Evolutionary conservation across 2,797 vertebrate species (phyloP), one percentile per base, ranked within the genome.

Genomic region (Smutsia temminckii): DNA sequence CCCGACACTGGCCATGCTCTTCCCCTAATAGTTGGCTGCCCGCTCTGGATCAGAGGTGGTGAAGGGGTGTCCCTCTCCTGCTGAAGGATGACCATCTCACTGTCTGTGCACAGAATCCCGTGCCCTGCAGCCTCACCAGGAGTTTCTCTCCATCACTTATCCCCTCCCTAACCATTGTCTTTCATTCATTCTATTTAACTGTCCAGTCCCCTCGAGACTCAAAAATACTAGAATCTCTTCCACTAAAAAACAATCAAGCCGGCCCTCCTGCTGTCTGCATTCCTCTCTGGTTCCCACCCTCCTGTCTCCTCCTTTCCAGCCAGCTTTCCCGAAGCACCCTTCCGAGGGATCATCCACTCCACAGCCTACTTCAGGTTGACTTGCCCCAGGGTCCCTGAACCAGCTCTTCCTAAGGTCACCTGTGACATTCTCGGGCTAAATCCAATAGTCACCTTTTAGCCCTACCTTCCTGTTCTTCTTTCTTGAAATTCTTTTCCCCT

Each of bases 181-280:
- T 66, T 77, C 53, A 34, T 34, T 59, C 53, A 13, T 51, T 8
- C 8, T 49, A 27, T 40, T 66, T 40, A n/a, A 32, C 34, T 40
- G 20, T 59, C 51, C 3, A 32, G 12, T 78, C 71, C 21, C 61
- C 18, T 55, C 68, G 25, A 57, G 49, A 66, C 53, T 89, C n/a
- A 78, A 46, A 63, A 34, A 40, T 46, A 57, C 23, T 49, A 27
- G 21, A n/a, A 12, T 69, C 68, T 68, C 77, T 69, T 92, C 72
- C 64, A 32, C 66, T 77, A 85, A 92, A 95, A 90, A 72, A 80
- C 25, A 85, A 23, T 63, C 21, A 34, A 32, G 51, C 8, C 0
- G 0, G 11, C 3, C 5, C 14, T 17, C 37, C 27, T 23, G 1
- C 9, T 34, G 13, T 25, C 57, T 18, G 18, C 14, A 10, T 10